Percentiles rank a stretch among this genome's conserved stretches.
These are phyloP conservation scores for Melanargia galathea DNA, from an alignment of 2,888 invertebrate species.

Conservation along the genomic window DNA sequence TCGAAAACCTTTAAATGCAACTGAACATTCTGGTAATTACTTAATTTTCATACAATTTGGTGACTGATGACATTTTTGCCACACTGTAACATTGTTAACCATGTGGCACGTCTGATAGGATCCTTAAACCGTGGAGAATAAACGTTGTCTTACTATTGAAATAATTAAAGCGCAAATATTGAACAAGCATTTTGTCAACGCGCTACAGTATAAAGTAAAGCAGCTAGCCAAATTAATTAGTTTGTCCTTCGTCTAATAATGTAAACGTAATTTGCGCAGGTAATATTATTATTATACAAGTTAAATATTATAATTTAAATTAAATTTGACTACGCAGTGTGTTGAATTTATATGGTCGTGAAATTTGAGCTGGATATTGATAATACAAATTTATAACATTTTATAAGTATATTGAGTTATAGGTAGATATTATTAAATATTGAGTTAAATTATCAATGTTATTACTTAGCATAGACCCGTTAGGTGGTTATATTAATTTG, in stretches of 20 bases:
- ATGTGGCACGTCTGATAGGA: not conserved
- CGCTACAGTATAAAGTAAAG: constrained; percentile 30
- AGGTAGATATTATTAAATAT: too few species aligned
- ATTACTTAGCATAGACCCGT: too few species aligned
- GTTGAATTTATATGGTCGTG: not conserved
- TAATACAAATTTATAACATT: not conserved
- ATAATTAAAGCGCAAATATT: constrained; percentile 58
- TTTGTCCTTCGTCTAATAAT: constrained; percentile 19
- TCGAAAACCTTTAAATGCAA: too few species aligned
- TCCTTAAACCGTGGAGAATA: constrained; percentile 36
- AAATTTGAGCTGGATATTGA: constrained; percentile 6
- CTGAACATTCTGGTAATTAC: too few species aligned
- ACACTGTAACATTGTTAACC: not conserved
- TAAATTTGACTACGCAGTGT: not conserved
- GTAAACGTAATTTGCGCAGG: constrained; percentile 11
- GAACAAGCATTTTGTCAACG: constrained; percentile 41
- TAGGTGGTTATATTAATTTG: too few species aligned
- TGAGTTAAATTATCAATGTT: too few species aligned
- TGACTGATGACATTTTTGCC: too few species aligned
- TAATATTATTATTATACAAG: constrained; percentile 9
- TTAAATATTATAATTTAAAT: constrained; percentile 14
- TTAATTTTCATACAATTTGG: too few species aligned
- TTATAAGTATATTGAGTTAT: not conserved
- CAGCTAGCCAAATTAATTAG: constrained; percentile 28
- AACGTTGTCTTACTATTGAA: constrained; percentile 46